Evolutionary conservation across 92 coral and sea anemone species (phyloP).

Genomic region (Epizoanthus illoricatus): DNA sequence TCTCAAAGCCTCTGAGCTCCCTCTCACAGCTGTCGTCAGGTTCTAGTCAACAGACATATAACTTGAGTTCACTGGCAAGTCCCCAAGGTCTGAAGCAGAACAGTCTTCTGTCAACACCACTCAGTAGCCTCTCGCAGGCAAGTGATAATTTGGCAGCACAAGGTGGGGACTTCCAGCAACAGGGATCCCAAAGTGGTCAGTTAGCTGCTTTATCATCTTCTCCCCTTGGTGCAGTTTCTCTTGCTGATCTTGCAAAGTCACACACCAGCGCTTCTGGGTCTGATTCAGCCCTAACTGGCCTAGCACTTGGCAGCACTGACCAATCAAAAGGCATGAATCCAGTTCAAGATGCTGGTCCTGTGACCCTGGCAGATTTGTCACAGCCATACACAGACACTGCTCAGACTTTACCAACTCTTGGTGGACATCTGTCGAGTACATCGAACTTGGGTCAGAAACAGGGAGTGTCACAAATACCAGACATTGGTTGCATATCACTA

Average conservation of each 20-base stretch:
- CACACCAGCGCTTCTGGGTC: neutral
- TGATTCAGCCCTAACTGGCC: too few species aligned
- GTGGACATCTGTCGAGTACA: too few species aligned
- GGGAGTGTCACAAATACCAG: too few species aligned
- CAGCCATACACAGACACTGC: too few species aligned
- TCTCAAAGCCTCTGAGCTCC: neutral
- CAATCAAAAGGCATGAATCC: too few species aligned
- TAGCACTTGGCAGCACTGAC: too few species aligned
- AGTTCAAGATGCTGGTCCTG: too few species aligned
- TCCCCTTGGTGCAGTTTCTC: constrained; percentile 27
- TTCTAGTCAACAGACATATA: neutral
- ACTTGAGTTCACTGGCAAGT: neutral
- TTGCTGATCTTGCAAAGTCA: constrained; percentile 28
- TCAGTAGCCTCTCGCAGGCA: constrained; percentile 9
- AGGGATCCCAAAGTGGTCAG: neutral
- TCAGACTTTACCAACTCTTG: too few species aligned
- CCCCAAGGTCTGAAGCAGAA: neutral
- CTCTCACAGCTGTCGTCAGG: neutral
- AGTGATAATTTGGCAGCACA: neutral
- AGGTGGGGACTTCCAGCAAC: neutral
- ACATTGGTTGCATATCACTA: too few species aligned
- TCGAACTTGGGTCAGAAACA: too few species aligned
- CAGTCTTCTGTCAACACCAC: constrained; percentile 27
- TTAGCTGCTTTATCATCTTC: neutral
- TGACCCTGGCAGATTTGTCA: too few species aligned